Evolutionary conservation across 2,888 invertebrate genomes (phyloP), one percentile per base, ranked within the genome.

Genomic region (Tenthredo livida): DNA sequence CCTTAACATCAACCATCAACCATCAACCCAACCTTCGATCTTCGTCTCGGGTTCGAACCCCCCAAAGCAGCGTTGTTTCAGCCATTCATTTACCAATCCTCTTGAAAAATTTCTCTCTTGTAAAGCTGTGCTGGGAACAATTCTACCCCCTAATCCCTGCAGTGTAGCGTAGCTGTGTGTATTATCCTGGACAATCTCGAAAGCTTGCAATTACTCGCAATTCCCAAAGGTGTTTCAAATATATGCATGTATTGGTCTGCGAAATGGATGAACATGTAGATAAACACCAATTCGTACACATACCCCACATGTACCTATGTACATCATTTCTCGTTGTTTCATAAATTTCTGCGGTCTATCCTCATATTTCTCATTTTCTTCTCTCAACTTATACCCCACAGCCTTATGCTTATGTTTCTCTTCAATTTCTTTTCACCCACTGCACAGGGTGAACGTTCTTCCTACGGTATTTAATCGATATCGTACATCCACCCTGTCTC

Each of bases 401-500:
- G 77, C 33, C 29, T 77, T 77, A 50, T n/a, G 54, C 54, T 54
- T 9, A 43, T 73, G 7, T 17, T 54, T 47, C 33, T 50, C 33
- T 77, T 54, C 21, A 77, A 54, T 54, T 77, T 29, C 5, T 77
- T 77, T 54, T 54, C 10, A 54, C 21, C 33, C 33, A 54, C 6
- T 9, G 77, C 54, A 54, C 15, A 25, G 77, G 54, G 54, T 77
- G 77, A 77, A 77, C 54, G 77, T 33, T 77, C 54, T 77, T 77
- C n/a, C 54, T 29, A 50, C 25, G 50, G 50, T 54, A 77, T 54
- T 77, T 77, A 77, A 77, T 77, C 77, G 77, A 77, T 77, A 77
- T 77, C 29, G 77, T 50, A 77, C 77, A 77, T 77, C 54, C 29
- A 77, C 77, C 77, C 77, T 54, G 77, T 77, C 54, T 54, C 77